Evolutionary conservation across 2,888 invertebrate species (phyloP), one percentile per base, ranked within the genome.

Genomic region (Dioctria rufipes): DNA sequence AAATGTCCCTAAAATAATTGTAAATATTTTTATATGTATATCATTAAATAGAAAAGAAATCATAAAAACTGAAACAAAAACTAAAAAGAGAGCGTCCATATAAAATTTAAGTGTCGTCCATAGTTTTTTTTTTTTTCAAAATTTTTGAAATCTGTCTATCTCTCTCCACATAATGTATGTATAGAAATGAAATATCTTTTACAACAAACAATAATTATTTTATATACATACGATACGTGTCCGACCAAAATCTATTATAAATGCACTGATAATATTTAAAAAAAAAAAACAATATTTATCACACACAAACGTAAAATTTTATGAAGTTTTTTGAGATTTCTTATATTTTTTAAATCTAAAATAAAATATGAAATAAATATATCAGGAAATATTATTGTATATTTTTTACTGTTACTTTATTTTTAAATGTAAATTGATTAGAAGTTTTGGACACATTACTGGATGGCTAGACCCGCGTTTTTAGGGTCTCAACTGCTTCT

Each of bases 231-330:
- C 51, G 49, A 6, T 51, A 39, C 51, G 49, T 69, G 69, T 69
- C 69, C 69, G 69, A 69, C 69, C 69, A 69, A 69, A 25, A 40
- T 40, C 51, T 51, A 69, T 69, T 39, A 69, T 25, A 51, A 69
- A 69, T 69, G 69, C 69, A 69, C 69, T 69, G 69, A 49, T 49
- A 49, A 69, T 69, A 37, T 69, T 51, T 69, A 69, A 13, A 51
- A 69, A 69, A 69, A 69, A 25, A 69, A 69, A 39, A 51, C 40
- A 37, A 25, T 49, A 51, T 11, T 51, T 69, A 37, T 69, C 51
- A 69, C 42, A 69, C 69, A 69, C 2, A 25, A 25, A 69, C 51
- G 37, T 69, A 69, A 69, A 37, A 69, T 69, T 69, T 69, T 69
- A 67, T 69, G 51, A 69, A 51, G 6, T 69, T 54, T 69, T 69